A percentile compares a stretch with the other conserved stretches of the same genome.
phyloP scores from a whole-genome alignment of 2,888 invertebrate genomes.

The Lasioglossum pauxillum region DNA sequence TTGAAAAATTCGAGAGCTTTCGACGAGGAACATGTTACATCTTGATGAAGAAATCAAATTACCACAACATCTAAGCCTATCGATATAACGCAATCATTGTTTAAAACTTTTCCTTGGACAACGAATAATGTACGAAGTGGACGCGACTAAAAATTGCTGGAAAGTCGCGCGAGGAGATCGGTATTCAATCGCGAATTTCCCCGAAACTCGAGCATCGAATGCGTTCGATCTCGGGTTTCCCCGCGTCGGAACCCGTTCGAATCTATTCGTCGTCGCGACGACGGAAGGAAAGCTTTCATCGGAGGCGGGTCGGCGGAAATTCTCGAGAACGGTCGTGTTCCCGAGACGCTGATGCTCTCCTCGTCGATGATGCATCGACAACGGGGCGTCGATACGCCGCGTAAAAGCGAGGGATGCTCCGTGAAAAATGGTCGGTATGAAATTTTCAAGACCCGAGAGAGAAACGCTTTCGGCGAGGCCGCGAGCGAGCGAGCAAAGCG shows the following conservation, averaged over 20 bases:
- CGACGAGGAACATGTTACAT: too few species aligned
- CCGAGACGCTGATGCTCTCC: background rate
- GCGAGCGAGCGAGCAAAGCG: background rate
- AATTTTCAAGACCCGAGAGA: slow-evolving; percentile 33
- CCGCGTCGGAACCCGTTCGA: background rate
- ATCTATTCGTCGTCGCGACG: background rate
- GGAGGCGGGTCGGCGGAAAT: background rate
- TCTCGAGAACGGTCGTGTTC: background rate
- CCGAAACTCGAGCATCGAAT: too few species aligned
- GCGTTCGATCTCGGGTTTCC: background rate
- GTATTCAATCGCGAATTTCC: background rate
- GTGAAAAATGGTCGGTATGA: slow-evolving; percentile 8
- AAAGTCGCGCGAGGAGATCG: background rate
- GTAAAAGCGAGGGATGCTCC: background rate
- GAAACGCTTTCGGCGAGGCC: background rate
- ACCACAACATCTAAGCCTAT: too few species aligned
- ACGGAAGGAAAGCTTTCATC: background rate
- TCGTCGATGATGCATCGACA: slow-evolving; percentile 12
- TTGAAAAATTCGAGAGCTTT: too few species aligned
- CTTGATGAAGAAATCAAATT: too few species aligned
- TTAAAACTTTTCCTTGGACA: too few species aligned
- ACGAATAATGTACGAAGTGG: too few species aligned
- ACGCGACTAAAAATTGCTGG: too few species aligned
- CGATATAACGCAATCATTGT: too few species aligned
- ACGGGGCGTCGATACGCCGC: slow-evolving; percentile 14